Base-by-base conservation (phyloP, 1,140 invertebrate species). In the Grapholita molesta region DNA sequence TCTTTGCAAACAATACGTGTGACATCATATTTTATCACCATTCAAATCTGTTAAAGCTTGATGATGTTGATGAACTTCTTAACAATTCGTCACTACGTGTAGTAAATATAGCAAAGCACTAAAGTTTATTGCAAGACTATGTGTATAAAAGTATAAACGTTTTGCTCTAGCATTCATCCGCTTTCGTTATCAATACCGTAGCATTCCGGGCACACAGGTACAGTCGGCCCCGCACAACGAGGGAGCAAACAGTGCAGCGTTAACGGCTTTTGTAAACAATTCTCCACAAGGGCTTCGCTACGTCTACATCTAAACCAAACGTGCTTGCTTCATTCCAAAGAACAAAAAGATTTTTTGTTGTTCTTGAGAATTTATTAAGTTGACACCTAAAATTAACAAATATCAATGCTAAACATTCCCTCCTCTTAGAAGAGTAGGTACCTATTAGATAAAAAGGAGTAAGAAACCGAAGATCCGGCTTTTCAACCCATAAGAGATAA, bases 151-250 rank as follows among this genome's bases (percentile, higher is more conserved):
- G 11, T 25, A 25, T 57, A 23, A 57, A 57, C n/a, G 25, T 57
- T 28, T 57, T 57, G 35, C 24, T 28, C 24, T n/a, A 25, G 23
- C 53, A 25, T 57, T n/a, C 23, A 57, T 57, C 24, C 53, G 24
- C 53, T 66, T 70, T 70, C 68, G 68, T 70, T 70, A 70, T 65
- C 48, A 66, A 32, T 55, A 57, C 55, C 28, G n/a, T 11, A 64
- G 68, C 21, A 69, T 57, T 52, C 15, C 57, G 32, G 55, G 55
- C 35, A 32, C 35, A 68, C 33, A 32, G 66, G 70, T 61, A 32
- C 67, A 66, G 53, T 28, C 72, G 69, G 38, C 55, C 52, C 66
- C 55, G 28, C 75, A 67, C 70, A 76, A 80, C 80, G 80, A 83
- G 77, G n/a, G 35, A 38, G 35, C 35, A 38, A 38, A 38, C n/a